These are phyloP conservation scores for Anguilla megastoma DNA, from an alignment of 2,797 vertebrate species.

Conservation along the genomic window DNA sequence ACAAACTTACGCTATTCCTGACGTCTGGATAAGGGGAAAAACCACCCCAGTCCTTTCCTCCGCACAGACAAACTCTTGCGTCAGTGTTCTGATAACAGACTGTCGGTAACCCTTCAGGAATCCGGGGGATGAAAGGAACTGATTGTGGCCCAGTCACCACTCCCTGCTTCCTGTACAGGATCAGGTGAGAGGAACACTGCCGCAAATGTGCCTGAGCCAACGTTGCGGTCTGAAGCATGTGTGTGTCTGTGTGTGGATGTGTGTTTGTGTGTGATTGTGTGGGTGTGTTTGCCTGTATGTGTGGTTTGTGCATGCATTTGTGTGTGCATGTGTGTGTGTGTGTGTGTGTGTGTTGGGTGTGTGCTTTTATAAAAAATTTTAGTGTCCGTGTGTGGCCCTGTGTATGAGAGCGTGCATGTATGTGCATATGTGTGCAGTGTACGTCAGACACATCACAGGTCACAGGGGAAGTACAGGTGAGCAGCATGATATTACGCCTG, in stretches of 20 bases:
- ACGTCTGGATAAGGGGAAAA: conserved; percentile 36
- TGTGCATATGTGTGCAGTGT: not conserved
- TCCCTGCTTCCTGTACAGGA: conserved; percentile 53
- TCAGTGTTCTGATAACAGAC: conserved; percentile 57
- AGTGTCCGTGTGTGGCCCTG: not conserved
- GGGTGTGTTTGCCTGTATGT: not conserved
- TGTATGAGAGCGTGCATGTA: conserved; percentile 17
- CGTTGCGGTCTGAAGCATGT: not conserved
- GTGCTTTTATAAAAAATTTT: not conserved
- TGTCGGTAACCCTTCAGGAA: conserved; percentile 35
- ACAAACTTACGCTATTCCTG: conserved; percentile 59
- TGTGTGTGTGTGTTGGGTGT: not conserved
- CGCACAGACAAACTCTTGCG: conserved; percentile 44
- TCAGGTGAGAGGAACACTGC: conserved; percentile 19
- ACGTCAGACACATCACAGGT: not conserved
- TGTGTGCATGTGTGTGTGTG: not conserved
- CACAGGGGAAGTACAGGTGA: not conserved
- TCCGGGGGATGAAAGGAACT: conserved; percentile 22
- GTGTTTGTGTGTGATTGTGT: conserved; percentile 24
- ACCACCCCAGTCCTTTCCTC: conserved; percentile 52
- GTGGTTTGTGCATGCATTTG: not conserved
- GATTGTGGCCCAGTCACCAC: conserved; percentile 42
- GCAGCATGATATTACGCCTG: not conserved
- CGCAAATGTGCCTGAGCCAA: not conserved
- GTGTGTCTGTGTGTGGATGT: conserved; percentile 42